Conservation (phyloP, 2,113 vertebrate genomes). For the Muntiacus muntjak region DNA sequence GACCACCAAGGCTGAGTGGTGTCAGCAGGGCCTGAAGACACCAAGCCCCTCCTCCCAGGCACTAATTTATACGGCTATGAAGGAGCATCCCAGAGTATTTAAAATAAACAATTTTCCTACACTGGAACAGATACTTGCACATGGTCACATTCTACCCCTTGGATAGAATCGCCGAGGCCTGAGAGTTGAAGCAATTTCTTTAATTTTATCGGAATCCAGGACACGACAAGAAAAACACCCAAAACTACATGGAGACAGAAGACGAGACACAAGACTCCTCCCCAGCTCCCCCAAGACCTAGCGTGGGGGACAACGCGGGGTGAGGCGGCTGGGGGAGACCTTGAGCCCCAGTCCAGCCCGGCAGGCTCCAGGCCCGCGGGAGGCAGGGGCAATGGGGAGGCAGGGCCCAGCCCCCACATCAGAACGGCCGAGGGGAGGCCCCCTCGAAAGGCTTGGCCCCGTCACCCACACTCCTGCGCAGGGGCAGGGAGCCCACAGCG, state of each 20-base stretch:
- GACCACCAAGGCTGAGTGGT: not conserved
- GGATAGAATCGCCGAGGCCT: not conserved
- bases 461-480: not conserved
- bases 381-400: not conserved
- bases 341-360: slow-evolving; percentile 54
- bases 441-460: not conserved
- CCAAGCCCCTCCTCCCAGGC: not conserved
- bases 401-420: slow-evolving; percentile 53
- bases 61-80: slow-evolving; percentile 17
- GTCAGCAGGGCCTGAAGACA: not conserved
- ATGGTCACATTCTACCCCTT: not conserved
- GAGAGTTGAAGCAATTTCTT: slow-evolving; percentile 72
- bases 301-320: slow-evolving; percentile 14
- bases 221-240: slow-evolving; percentile 78
- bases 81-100: slow-evolving; percentile 22
- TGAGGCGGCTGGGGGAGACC: slow-evolving; percentile 31
- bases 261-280: slow-evolving; percentile 68
- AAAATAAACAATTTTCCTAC: slow-evolving; percentile 63
- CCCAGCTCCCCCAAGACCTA: slow-evolving; percentile 9
- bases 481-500: slow-evolving; percentile 49
- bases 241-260: slow-evolving; percentile 79
- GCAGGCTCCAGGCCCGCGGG: slow-evolving; percentile 49
- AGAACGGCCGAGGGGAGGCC: slow-evolving; percentile 12
- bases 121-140: not conserved
- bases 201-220: slow-evolving; percentile 78